phyloP scores from a whole-genome alignment of 2,113 vertebrate genomes.

The Ammospiza caudacuta region DNA sequence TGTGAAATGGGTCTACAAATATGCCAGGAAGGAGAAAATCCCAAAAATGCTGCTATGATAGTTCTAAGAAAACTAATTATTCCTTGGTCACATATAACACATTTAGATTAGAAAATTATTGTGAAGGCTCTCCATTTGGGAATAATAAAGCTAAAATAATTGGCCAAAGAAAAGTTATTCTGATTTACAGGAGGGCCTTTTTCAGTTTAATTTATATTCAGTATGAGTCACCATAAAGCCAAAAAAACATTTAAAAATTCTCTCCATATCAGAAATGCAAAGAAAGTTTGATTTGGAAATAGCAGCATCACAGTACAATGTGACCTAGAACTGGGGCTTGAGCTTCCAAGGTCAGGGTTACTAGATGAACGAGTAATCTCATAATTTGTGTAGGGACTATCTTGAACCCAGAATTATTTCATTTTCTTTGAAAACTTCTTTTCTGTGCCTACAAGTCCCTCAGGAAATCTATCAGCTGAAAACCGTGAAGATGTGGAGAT shows the following conservation, averaged over 20 bases:
- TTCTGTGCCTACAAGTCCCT: background rate
- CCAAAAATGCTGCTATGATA: background rate
- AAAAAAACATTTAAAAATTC: conserved; percentile 16
- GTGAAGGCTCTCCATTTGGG: background rate
- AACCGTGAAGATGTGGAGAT: background rate
- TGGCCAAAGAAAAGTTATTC: background rate
- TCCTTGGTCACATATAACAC: background rate
- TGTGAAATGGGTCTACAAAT: background rate
- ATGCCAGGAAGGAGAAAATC: background rate
- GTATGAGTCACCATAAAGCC: background rate
- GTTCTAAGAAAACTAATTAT: background rate
- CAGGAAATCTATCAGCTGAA: background rate
- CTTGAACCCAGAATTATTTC: background rate
- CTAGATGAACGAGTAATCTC: background rate
- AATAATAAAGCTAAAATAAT: background rate
- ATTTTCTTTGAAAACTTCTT: background rate
- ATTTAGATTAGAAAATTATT: background rate
- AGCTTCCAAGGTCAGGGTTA: conserved; percentile 12
- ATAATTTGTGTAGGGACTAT: background rate
- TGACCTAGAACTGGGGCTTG: background rate
- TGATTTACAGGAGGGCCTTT: background rate
- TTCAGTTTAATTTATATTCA: background rate
- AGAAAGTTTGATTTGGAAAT: background rate
- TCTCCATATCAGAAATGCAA: background rate
- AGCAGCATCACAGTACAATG: background rate